phyloP scores from a whole-genome alignment of 2,797 vertebrate species.

The Microchirus variegatus region DNA sequence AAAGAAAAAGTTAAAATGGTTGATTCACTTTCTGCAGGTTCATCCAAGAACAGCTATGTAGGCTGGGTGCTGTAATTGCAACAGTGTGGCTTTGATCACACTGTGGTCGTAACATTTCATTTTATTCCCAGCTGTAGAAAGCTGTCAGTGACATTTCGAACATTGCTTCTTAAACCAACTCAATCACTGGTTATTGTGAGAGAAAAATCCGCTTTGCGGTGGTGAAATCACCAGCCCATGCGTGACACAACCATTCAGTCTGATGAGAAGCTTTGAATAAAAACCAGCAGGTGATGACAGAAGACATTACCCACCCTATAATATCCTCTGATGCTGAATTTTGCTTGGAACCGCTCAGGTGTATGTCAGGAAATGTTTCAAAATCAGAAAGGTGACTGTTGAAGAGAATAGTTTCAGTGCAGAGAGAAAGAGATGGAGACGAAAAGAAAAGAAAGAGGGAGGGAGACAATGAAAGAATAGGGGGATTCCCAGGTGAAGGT shows the following conservation, averaged over 20 bases:
- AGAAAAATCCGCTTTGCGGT: slow-evolving; percentile 33
- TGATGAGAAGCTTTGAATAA: slow-evolving; percentile 31
- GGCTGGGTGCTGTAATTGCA: background rate
- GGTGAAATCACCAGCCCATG: slow-evolving; percentile 15
- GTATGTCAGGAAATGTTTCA: slow-evolving; percentile 35
- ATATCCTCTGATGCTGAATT: slow-evolving; percentile 18
- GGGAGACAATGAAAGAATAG: slow-evolving; percentile 33
- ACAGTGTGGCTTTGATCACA: background rate
- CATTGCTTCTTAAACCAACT: slow-evolving; percentile 3
- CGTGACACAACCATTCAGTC: slow-evolving; percentile 7
- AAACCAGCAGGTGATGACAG: slow-evolving; percentile 26
- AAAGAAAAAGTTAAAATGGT: too few species aligned
- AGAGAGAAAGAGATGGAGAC: slow-evolving; percentile 27
- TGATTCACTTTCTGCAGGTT: background rate
- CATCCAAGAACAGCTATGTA: background rate
- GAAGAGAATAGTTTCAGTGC: slow-evolving; percentile 15
- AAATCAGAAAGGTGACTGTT: slow-evolving; percentile 1
- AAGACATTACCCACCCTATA: slow-evolving; percentile 2
- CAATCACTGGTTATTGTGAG: slow-evolving; percentile 1
- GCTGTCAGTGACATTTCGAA: slow-evolving; percentile 3
- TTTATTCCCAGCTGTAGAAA: background rate
- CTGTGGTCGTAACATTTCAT: background rate
- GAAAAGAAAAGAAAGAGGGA: slow-evolving; percentile 24
- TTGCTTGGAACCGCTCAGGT: slow-evolving; percentile 31
- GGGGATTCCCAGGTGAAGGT: slow-evolving; percentile 69